Base-by-base conservation (phyloP, 1,140 invertebrate species). In the Bombus confusus region DNA sequence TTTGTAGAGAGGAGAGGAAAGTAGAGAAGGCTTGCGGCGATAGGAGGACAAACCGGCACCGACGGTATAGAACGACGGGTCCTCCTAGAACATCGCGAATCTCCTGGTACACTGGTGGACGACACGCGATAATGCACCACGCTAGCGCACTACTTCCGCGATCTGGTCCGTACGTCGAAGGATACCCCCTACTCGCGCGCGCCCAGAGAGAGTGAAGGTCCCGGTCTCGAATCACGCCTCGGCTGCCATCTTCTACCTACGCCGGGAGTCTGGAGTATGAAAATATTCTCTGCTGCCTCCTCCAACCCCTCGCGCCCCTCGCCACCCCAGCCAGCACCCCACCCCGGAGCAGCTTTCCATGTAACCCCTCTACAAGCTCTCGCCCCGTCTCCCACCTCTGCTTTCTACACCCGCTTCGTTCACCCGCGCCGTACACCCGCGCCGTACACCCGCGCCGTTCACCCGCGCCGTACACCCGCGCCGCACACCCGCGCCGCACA, bases 241-340 rank as follows among this genome's bases (percentile, higher is more conserved):
- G 93, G 92, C 93, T 93, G 93, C 94, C 94, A 95, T 95, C 93
- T 95, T 95, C 94, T 94, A 94, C 94, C 93, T 91, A 90, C 92
- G 91, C 91, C 91, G 91, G 92, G 94, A 94, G 92, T 94, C 94
- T 93, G 89, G 92, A 93, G 92, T 94, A 95, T 94, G 94, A 95
- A 95, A 95, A 95, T 95, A 95, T 95, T 95, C 85, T 80, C 86
- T 47, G 75, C 86, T 93, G 90, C 84, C 47, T 52, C 88, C 88
- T 91, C 90, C 90, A 37, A 72, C 57, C 66, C 34, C 47, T 52
- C 47, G 47, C 47, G 47, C 52, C 41, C 43, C 77, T 88, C 88
- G 81, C 90, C 86, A 69, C 79, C 87, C 64, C 41, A 28, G 25
- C 59, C 47, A 31, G 80, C 78, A 78, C 82, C 86, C 72, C 57